Base-by-base conservation (phyloP, 2,797 vertebrate species). In the Phylloscopus collybita region DNA sequence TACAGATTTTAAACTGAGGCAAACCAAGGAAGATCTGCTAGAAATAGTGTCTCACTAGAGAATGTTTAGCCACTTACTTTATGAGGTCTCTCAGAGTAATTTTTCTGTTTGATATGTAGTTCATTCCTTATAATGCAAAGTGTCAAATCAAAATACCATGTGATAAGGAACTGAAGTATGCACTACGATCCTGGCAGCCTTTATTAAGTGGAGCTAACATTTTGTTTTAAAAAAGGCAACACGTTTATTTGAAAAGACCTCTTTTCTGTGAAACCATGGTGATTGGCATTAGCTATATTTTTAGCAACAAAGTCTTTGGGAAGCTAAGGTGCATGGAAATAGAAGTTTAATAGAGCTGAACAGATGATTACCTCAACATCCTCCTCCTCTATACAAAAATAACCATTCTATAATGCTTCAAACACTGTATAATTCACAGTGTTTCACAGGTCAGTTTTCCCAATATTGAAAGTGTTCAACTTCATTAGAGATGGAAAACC, bases 331-430 rank as follows among this genome's bases (percentile, higher is more conserved):
- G 36, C 16, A 29, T 60, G 71, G 74, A 92, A 91, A 65, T 34
- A 91, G 67, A 75, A 89, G 44, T 20, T 87, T 84, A 93, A 82
- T 59, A 92, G 64, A 85, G 29, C 36, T 78, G 86, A 93, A 65
- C 9, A 80, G 62, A 56, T 56, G 13, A 90, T 92, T 86, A 67
- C 56, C 21, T 57, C 80, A 76, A 73, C 1, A 7, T 64, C 51
- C 62, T 80, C 47, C 45, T 65, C 38, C 65, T 72, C 94, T 86
- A 36, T 66, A 75, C 51, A 79, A 80, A 95, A 94, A 86, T 79
- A 80, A 82, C n/a, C 34, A 6, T 64, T 87, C 78, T 60, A 14
- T 66, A 86, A 72, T 79, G 14, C 49, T 84, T 59, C 78, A 56
- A 69, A 75, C 22, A 29, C 44, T 88, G 50, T 34, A 42, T 62